Conservation (phyloP, 1,140 invertebrate genomes). For the Trichonephila clavipes region DNA sequence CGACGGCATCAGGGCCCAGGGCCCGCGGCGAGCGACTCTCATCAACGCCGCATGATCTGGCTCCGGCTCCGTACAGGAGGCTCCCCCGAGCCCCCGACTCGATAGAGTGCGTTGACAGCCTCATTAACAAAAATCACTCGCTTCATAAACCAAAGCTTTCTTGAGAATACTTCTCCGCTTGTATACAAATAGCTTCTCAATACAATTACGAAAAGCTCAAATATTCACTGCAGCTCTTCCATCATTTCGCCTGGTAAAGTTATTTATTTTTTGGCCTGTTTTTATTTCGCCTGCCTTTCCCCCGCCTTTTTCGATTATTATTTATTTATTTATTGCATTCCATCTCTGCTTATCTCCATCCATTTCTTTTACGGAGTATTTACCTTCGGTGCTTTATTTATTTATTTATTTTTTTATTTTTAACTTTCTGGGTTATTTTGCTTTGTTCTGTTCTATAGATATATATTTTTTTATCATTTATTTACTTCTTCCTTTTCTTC, state of each 20-base stretch:
- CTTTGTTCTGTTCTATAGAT: neutral
- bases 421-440: slow-evolving; percentile 27
- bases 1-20: slow-evolving; percentile 52
- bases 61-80: neutral
- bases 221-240: slow-evolving; percentile 40
- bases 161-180: slow-evolving; percentile 68
- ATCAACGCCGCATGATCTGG: slow-evolving; percentile 55
- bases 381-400: slow-evolving; percentile 60
- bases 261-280: slow-evolving; percentile 49
- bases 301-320: slow-evolving; percentile 43
- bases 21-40: slow-evolving; percentile 65
- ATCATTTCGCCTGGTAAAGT: slow-evolving; percentile 18
- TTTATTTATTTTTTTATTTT: slow-evolving; percentile 33
- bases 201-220: slow-evolving; percentile 76
- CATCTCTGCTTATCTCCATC: slow-evolving; percentile 57
- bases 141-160: slow-evolving; percentile 73
- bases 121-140: slow-evolving; percentile 77
- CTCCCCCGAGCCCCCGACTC: slow-evolving; percentile 59
- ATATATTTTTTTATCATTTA: slow-evolving; percentile 37
- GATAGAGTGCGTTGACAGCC: slow-evolving; percentile 73
- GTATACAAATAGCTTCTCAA: slow-evolving; percentile 75
- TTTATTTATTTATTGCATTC: slow-evolving; percentile 69
- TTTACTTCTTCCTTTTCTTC: slow-evolving; percentile 44
- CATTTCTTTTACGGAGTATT: slow-evolving; percentile 63
- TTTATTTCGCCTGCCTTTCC: neutral